A percentile compares a stretch with the other conserved stretches of the same genome.
These are phyloP conservation scores for Ennomos quercinarius DNA, from an alignment of 2,888 invertebrate species.

Conservation along the genomic window DNA sequence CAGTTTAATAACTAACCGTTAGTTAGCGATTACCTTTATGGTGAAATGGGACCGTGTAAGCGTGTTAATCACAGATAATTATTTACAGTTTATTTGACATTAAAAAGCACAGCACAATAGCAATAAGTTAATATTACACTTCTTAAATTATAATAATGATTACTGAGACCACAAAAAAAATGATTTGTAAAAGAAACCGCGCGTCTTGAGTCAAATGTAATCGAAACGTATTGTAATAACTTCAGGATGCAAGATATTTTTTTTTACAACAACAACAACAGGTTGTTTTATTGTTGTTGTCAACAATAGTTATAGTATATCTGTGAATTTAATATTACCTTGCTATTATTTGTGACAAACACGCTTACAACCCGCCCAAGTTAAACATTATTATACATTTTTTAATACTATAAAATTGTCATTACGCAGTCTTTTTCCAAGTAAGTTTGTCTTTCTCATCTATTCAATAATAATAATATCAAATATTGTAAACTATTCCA, in stretches of 20 bases:
- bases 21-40: slow-evolving; percentile 23
- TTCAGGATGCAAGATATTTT: no score
- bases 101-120: no score
- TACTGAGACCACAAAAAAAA: no score
- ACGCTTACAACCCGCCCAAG: slow-evolving; percentile 11
- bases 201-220: no score
- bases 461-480: slow-evolving; percentile 12
- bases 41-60: slow-evolving; percentile 23
- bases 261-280: no score
- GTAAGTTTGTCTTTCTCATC: slow-evolving; percentile 55
- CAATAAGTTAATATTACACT: no score
- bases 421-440: slow-evolving; percentile 71
- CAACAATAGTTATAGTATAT: no score
- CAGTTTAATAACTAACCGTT: slow-evolving; percentile 25
- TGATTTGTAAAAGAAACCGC: no score
- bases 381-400: slow-evolving; percentile 21
- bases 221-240: no score
- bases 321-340: no score
- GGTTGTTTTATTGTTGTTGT: no score
- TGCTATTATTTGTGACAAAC: slow-evolving; percentile 3
- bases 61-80: slow-evolving; percentile 19
- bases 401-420: slow-evolving; percentile 45
- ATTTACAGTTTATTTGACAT: neutral
- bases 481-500: slow-evolving; percentile 5
- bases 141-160: no score